Percentiles rank a stretch among this genome's conserved stretches.
phyloP scores from a whole-genome alignment of 2,113 vertebrate species.

The Oenanthe melanoleuca region DNA sequence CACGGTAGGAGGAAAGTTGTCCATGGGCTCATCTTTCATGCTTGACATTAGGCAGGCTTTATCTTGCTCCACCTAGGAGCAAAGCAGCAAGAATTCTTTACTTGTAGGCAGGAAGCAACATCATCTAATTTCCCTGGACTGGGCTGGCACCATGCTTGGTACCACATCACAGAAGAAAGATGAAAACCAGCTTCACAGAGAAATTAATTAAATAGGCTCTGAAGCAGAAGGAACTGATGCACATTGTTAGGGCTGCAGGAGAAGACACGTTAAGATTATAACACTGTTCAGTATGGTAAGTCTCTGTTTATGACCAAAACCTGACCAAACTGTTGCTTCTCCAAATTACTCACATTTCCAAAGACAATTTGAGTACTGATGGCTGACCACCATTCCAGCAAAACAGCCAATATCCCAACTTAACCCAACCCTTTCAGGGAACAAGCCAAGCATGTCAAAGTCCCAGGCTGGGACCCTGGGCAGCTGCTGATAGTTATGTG shows the following conservation, averaged over 20 bases:
- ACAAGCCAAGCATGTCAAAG: background rate
- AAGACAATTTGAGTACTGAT: background rate
- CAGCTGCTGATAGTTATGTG: background rate
- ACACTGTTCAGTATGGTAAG: conserved; percentile 49
- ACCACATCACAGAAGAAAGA: conserved; percentile 42
- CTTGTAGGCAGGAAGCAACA: conserved; percentile 51
- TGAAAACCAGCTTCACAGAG: conserved; percentile 39
- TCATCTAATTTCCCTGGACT: background rate
- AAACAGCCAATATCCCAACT: background rate
- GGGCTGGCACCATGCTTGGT: background rate
- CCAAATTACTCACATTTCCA: conserved; percentile 30
- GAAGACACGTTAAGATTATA: conserved; percentile 49
- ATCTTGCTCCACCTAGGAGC: conserved; percentile 11
- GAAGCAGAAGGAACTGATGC: conserved; percentile 32
- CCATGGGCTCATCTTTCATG: background rate
- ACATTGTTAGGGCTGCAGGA: conserved; percentile 50
- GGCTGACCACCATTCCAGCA: background rate
- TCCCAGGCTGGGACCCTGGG: background rate
- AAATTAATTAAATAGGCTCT: conserved; percentile 39
- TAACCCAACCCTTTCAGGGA: background rate
- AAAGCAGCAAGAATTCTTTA: conserved; percentile 49
- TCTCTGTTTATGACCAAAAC: conserved; percentile 35
- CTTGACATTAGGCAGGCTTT: background rate
- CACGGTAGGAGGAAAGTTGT: conserved; percentile 18
- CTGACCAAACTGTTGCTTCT: conserved; percentile 37